phyloP scores from a whole-genome alignment of 1,140 invertebrate species.

The Teleopsis dalmanni region DNA sequence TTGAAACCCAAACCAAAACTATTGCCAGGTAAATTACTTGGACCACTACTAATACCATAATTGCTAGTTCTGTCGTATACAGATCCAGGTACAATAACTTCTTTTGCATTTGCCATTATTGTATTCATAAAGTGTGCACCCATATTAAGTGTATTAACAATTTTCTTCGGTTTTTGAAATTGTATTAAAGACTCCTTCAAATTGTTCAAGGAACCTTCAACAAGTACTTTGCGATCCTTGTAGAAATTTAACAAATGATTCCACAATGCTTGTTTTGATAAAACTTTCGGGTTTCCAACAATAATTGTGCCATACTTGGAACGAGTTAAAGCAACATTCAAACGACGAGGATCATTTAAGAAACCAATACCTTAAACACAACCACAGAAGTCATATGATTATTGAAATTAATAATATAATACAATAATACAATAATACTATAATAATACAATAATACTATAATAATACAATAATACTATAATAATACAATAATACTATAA shows the following conservation, averaged over 20 bases:
- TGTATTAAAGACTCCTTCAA: conserved; percentile 94
- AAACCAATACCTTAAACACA: conserved; percentile 84
- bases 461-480: too few species aligned
- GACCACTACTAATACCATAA: conserved; percentile 48
- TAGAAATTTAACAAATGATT: conserved; percentile 96
- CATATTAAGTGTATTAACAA: conserved; percentile 89
- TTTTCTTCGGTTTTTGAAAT: conserved; percentile 93
- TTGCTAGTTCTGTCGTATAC: conserved; percentile 62
- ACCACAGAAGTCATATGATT: background rate
- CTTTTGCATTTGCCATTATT: conserved; percentile 85
- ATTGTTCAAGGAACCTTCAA: conserved; percentile 96
- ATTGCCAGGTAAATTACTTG: conserved; percentile 45
- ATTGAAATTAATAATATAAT: background rate
- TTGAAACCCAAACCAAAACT: conserved; percentile 10
- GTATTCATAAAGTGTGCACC: conserved; percentile 96
- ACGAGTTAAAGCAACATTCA: conserved; percentile 96
- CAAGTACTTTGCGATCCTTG: conserved; percentile 95
- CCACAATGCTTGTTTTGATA: conserved; percentile 97
- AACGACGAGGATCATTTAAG: conserved; percentile 90
- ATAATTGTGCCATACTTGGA: conserved; percentile 98
- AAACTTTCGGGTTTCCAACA: conserved; percentile 97
- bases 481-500: too few species aligned
- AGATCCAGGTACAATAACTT: conserved; percentile 79
- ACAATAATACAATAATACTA: background rate
- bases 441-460: too few species aligned